Conservation (phyloP, 2,797 vertebrate genomes). For the Mionectes olivaceus region DNA sequence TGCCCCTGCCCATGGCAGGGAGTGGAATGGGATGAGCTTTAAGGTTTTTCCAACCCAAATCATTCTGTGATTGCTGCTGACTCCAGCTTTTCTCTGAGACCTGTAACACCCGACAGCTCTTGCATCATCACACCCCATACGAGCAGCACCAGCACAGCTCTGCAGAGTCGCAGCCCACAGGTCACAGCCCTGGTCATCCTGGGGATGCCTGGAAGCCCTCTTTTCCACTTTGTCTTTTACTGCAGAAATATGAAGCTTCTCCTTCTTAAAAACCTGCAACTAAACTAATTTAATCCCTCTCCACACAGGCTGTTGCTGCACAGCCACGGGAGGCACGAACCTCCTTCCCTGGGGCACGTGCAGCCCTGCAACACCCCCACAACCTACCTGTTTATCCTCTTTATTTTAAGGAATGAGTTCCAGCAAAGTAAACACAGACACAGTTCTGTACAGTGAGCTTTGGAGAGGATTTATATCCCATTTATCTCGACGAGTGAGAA, state of each 20-base stretch:
- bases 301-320: background rate
- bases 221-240: background rate
- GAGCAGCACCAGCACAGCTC: background rate
- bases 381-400: background rate
- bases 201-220: background rate
- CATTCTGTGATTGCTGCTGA: background rate
- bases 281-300: background rate
- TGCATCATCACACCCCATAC: background rate
- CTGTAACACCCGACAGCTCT: background rate
- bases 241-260: background rate
- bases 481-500: background rate
- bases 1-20: background rate
- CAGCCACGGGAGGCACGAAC: background rate
- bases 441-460: background rate
- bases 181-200: background rate
- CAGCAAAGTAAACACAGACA: background rate
- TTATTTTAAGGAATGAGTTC: background rate
- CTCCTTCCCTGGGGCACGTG: background rate
- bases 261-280: background rate
- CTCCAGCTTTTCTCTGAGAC: background rate
- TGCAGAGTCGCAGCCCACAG: background rate
- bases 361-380: background rate
- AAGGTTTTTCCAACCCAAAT: background rate
- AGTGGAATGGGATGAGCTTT: rapidly evolving
- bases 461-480: background rate